Conservation (phyloP, 2,797 vertebrate species). For the Jordanella pulchra region DNA sequence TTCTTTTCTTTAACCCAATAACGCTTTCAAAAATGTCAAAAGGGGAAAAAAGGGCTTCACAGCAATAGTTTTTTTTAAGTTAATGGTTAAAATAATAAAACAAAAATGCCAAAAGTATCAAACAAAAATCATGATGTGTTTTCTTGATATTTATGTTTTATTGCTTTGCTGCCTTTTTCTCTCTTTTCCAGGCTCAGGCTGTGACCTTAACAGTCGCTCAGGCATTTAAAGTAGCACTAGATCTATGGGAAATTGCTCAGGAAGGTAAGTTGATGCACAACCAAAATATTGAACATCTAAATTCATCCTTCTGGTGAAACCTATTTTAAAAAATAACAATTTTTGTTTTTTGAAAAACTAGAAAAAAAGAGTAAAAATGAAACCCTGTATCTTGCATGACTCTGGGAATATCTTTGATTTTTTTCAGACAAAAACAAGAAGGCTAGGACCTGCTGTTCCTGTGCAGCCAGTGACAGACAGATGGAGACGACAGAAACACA, state of each 20-base stretch:
- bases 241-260: conserved; percentile 90
- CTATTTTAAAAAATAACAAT: not conserved
- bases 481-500: conserved; percentile 45
- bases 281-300: not conserved
- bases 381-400: not conserved
- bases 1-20: not conserved
- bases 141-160: no score
- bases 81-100: no score
- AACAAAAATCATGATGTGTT: no score
- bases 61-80: no score
- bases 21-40: not conserved
- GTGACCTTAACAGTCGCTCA: conserved; percentile 93
- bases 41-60: no score
- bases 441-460: conserved; percentile 73
- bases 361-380: not conserved
- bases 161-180: not conserved
- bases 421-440: conserved; percentile 82
- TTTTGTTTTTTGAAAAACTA: not conserved
- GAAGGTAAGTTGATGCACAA: conserved; percentile 79
- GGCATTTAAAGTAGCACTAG: conserved; percentile 91
- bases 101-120: no score
- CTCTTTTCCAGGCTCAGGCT: conserved; percentile 84
- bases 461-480: conserved; percentile 57
- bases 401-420: conserved; percentile 16
- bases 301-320: not conserved